Conservation (phyloP, 2,113 vertebrate genomes). For the Romanogobio albipinnatus region DNA sequence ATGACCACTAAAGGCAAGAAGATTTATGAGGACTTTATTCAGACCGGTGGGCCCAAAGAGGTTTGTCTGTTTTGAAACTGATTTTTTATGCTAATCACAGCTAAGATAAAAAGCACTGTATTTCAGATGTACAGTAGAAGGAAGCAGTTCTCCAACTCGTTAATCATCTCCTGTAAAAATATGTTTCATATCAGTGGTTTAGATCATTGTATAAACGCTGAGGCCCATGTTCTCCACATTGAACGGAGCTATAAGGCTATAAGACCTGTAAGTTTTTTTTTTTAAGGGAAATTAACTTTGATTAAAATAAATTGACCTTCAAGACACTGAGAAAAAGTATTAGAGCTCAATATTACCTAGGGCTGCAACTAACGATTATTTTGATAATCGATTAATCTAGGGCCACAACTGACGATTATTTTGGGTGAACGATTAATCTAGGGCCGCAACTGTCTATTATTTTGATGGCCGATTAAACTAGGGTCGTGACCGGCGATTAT, state of each 20-base stretch:
- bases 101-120: background rate
- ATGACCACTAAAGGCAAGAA: slow-evolving; percentile 88
- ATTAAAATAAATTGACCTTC: background rate
- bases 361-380: too few species aligned
- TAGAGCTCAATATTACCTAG: background rate
- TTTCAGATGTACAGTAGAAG: background rate
- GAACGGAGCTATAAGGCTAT: background rate
- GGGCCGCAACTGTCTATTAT: too few species aligned
- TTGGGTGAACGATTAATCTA: too few species aligned
- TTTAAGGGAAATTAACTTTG: slow-evolving; percentile 26
- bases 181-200: slow-evolving; percentile 19
- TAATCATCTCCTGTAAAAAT: slow-evolving; percentile 17
- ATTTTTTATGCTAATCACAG: slow-evolving; percentile 1
- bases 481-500: too few species aligned
- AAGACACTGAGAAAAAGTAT: background rate
- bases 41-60: slow-evolving; percentile 91
- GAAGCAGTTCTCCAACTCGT: background rate
- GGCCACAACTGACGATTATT: too few species aligned
- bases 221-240: background rate
- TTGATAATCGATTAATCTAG: too few species aligned
- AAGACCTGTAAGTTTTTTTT: too few species aligned
- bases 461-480: too few species aligned
- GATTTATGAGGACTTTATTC: slow-evolving; percentile 96
- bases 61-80: slow-evolving; percentile 71
- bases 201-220: slow-evolving; percentile 6